Percentiles rank a stretch among this genome's conserved stretches.
Conservation (phyloP, 53 echinoderm and acorn worm genomes). For the Apostichopus leukothele region DNA sequence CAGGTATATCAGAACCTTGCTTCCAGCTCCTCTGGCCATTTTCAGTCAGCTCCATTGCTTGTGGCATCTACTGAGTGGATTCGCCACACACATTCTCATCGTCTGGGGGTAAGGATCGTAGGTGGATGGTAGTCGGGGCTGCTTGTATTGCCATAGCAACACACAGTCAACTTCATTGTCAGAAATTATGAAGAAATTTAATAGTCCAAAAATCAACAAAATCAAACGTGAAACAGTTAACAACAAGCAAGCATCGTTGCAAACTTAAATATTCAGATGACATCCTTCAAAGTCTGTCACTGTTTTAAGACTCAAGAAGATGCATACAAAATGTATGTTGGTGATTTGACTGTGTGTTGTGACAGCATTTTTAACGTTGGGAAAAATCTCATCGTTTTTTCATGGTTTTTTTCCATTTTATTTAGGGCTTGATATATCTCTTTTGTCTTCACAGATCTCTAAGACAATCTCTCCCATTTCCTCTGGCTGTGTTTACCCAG, state of each 20-base stretch:
- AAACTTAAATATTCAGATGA: no score
- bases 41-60: conserved; percentile 23
- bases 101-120: conserved; percentile 25
- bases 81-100: conserved; percentile 35
- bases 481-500: conserved; percentile 56
- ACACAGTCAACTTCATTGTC: no score
- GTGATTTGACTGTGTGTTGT: not conserved
- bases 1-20: conserved; percentile 19
- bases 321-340: no score
- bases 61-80: conserved; percentile 34
- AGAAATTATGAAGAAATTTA: no score
- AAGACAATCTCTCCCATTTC: conserved; percentile 58
- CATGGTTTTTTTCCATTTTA: not conserved
- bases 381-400: not conserved
- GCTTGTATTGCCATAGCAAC: no score
- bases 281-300: no score
- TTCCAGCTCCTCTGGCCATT: conserved; percentile 27
- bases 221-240: no score
- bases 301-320: no score
- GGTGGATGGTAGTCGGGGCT: no score
- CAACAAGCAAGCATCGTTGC: no score
- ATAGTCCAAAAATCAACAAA: no score
- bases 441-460: conserved; percentile 40
- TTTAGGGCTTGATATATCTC: not conserved
- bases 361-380: no score